These are phyloP conservation scores for Drosophila guanche DNA, from an alignment of 1,140 invertebrate species.

Conservation along the genomic window DNA sequence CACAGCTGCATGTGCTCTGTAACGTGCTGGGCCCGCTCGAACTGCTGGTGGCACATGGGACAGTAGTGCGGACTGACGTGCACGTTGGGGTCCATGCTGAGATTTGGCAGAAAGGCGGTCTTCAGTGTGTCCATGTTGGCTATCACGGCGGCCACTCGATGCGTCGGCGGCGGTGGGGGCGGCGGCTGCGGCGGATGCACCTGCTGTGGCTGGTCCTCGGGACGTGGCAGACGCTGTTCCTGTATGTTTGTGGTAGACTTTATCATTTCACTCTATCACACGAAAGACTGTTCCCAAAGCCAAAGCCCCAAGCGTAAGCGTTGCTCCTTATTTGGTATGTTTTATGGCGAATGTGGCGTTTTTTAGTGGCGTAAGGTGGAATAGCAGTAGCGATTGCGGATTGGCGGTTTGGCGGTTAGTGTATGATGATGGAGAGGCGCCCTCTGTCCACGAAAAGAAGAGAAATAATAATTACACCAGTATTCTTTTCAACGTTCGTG, in stretches of 20 bases:
- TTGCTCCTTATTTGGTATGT: not conserved
- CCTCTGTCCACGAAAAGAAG: too few relatives aligned
- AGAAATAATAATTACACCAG: too few relatives aligned
- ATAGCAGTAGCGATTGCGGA: too few relatives aligned
- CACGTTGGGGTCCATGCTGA: slow-evolving; percentile 78
- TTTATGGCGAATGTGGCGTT: slow-evolving; percentile 16
- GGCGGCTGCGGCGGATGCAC: slow-evolving; percentile 42
- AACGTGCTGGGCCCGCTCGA: slow-evolving; percentile 67
- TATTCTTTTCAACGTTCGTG: too few relatives aligned
- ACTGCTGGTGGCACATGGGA: slow-evolving; percentile 79
- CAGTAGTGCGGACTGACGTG: slow-evolving; percentile 67
- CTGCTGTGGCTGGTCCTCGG: slow-evolving; percentile 64
- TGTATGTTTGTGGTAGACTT: slow-evolving; percentile 80
- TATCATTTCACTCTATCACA: slow-evolving; percentile 71
- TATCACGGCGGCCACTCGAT: slow-evolving; percentile 68
- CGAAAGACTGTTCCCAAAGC: slow-evolving; percentile 18
- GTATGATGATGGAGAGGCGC: too few relatives aligned
- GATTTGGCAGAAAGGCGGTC: slow-evolving; percentile 80
- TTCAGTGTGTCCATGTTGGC: slow-evolving; percentile 78
- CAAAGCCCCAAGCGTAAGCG: slow-evolving; percentile 1
- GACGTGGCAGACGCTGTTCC: slow-evolving; percentile 81
- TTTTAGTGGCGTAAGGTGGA: too few relatives aligned
- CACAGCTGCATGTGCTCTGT: slow-evolving; percentile 79
- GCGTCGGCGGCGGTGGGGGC: slow-evolving; percentile 52
- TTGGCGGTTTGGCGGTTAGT: too few relatives aligned